Evolutionary conservation across 2,888 invertebrate genomes (phyloP).

Genomic region (Coleophora deauratella): DNA sequence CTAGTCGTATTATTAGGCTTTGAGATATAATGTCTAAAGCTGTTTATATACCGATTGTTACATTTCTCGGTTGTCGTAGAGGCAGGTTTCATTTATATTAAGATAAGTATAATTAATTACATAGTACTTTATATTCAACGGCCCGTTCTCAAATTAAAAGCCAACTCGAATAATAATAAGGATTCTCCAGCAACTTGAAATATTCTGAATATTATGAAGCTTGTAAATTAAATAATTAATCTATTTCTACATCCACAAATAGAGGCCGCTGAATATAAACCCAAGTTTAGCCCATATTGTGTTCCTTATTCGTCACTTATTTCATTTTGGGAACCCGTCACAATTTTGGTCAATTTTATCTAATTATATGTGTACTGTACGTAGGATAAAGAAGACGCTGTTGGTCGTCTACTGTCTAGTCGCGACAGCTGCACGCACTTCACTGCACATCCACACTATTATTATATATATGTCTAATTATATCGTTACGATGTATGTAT

Average conservation of each 20-base stretch:
- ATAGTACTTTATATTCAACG: conserved; percentile 13
- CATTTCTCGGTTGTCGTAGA: conserved; percentile 22
- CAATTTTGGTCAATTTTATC: conserved; percentile 63
- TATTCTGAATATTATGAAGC: too few relatives aligned
- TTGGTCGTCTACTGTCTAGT: conserved; percentile 37
- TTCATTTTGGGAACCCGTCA: conserved; percentile 42
- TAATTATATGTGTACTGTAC: conserved; percentile 42
- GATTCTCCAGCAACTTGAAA: too few relatives aligned
- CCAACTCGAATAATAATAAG: too few relatives aligned
- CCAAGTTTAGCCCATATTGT: conserved; percentile 18
- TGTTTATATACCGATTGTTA: conserved; percentile 22
- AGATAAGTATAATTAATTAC: too few relatives aligned
- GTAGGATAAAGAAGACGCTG: conserved; percentile 46
- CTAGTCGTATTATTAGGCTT: conserved; percentile 34
- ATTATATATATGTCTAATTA: conserved; percentile 37
- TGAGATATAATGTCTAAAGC: conserved; percentile 22
- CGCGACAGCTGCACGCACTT: conserved; percentile 24
- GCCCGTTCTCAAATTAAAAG: not conserved
- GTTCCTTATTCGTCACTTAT: conserved; percentile 13
- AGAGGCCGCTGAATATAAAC: too few relatives aligned
- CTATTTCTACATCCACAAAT: too few relatives aligned
- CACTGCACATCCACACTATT: conserved; percentile 39
- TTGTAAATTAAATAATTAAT: too few relatives aligned
- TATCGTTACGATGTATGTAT: conserved; percentile 36
- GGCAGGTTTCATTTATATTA: not conserved